These are phyloP conservation scores for Eumerus sabulonum DNA, from an alignment of 2,888 invertebrate genomes.

Conservation along the genomic window DNA sequence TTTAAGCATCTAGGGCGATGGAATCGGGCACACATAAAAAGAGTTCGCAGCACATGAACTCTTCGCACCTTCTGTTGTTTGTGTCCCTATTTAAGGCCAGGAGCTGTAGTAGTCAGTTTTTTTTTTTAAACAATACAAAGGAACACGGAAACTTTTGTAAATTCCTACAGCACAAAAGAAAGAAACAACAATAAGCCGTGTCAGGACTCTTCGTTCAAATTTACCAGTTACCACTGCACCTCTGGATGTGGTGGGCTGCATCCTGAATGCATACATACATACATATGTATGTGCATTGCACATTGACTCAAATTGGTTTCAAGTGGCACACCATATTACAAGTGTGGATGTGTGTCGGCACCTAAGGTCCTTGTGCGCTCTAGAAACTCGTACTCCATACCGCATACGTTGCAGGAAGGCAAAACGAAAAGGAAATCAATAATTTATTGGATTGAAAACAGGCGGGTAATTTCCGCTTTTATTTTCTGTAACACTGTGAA, in stretches of 20 bases:
- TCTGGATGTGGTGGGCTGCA: conserved; percentile 7
- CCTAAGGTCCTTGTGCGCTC: conserved; percentile 24
- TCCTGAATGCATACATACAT: conserved; percentile 6
- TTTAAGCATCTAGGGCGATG: too few species aligned
- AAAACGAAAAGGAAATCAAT: conserved; percentile 42
- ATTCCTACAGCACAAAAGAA: conserved; percentile 19
- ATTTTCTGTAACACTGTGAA: background rate
- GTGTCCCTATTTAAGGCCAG: too few species aligned
- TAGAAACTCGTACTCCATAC: conserved; percentile 20
- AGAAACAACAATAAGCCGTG: too few species aligned
- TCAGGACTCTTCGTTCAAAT: too few species aligned
- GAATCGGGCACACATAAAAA: too few species aligned
- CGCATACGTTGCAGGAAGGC: background rate
- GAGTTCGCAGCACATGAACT: conserved; percentile 16
- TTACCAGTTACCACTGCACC: background rate
- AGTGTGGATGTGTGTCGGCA: background rate
- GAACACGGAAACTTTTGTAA: conserved; percentile 50
- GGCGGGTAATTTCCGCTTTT: conserved; percentile 25
- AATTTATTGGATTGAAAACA: conserved; percentile 36
- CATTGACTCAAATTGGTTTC: conserved; percentile 5
- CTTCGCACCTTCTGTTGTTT: conserved; percentile 27
- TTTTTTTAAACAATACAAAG: conserved; percentile 23
- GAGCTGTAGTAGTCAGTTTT: conserved; percentile 26
- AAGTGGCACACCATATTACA: conserved; percentile 3
- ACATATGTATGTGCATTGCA: conserved; percentile 11